Evolutionary conservation across 1,140 invertebrate species (phyloP).

Genomic region (Drosophila ercepeae): DNA sequence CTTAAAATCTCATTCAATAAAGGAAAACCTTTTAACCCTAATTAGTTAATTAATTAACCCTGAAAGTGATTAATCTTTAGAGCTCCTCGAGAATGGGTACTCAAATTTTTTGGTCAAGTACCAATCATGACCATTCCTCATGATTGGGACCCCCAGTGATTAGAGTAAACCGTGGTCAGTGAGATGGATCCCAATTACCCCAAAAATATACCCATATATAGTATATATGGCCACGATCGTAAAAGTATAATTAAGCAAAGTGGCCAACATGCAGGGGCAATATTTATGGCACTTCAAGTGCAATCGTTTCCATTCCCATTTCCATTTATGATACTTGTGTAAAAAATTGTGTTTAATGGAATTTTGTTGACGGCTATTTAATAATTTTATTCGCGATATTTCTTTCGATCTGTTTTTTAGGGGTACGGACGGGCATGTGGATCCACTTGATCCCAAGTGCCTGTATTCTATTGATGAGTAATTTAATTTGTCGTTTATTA

Average conservation of each 20-base stretch:
- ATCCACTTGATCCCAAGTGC: constrained; percentile 15
- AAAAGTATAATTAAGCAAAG: constrained; percentile 37
- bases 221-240: constrained; percentile 26
- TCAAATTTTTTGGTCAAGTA: constrained; percentile 1
- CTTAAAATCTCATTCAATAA: no score
- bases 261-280: constrained; percentile 22
- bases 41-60: not conserved
- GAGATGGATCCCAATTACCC: constrained; percentile 4
- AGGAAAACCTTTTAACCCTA: not conserved
- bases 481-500: constrained; percentile 82
- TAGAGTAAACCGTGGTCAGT: constrained; percentile 21
- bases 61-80: not conserved
- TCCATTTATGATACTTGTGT: constrained; percentile 55
- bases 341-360: constrained; percentile 33
- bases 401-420: no score
- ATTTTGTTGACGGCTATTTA: no score
- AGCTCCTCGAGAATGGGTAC: not conserved
- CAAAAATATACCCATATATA: not conserved
- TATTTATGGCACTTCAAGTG: constrained; percentile 74
- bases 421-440: constrained; percentile 13
- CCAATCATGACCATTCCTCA: constrained; percentile 34
- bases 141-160: constrained; percentile 19
- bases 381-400: no score
- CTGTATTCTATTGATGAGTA: constrained; percentile 60
- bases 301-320: constrained; percentile 55